Evolutionary conservation across 2,888 invertebrate species (phyloP).

Genomic region (Drosophila anomalipes): DNA sequence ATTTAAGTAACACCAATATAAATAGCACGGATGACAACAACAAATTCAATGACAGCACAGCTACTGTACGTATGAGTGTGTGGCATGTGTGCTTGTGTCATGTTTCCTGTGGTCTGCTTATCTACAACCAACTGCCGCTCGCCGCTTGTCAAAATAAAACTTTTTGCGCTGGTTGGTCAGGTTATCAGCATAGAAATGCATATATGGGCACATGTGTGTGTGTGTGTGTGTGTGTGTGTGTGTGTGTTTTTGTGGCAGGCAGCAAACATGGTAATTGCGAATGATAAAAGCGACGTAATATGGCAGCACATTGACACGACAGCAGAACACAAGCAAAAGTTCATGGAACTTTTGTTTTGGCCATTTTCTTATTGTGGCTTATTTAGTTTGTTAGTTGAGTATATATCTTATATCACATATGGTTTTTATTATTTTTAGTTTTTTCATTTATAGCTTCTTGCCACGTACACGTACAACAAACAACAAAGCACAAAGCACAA

Average conservation of each 20-base stretch:
- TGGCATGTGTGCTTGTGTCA: constrained; percentile 22
- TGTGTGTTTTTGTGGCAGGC: constrained; percentile 17
- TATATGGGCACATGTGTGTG: neutral
- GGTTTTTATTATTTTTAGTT: constrained; percentile 30
- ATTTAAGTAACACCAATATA: constrained; percentile 15
- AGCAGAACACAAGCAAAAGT: constrained; percentile 37
- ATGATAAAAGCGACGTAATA: constrained; percentile 34
- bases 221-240: constrained; percentile 4
- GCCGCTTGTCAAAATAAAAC: constrained; percentile 55
- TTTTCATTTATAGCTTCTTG: constrained; percentile 44
- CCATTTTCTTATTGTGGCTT: constrained; percentile 30
- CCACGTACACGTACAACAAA: constrained; percentile 62
- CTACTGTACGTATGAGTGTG: constrained; percentile 11
- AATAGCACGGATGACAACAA: constrained; percentile 20
- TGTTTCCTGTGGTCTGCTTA: constrained; percentile 38
- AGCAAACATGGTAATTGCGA: constrained; percentile 37
- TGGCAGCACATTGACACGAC: constrained; percentile 43
- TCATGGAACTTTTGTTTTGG: constrained; percentile 47
- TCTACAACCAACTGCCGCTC: constrained; percentile 25
- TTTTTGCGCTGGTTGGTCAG: constrained; percentile 37
- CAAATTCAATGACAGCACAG: constrained; percentile 52
- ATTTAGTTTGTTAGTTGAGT: constrained; percentile 29
- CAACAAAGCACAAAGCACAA: constrained; percentile 23
- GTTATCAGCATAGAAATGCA: constrained; percentile 6
- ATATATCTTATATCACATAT: constrained; percentile 46